Base-by-base conservation (phyloP, 2,797 vertebrate species). In the Coccyzus lansbergi region DNA sequence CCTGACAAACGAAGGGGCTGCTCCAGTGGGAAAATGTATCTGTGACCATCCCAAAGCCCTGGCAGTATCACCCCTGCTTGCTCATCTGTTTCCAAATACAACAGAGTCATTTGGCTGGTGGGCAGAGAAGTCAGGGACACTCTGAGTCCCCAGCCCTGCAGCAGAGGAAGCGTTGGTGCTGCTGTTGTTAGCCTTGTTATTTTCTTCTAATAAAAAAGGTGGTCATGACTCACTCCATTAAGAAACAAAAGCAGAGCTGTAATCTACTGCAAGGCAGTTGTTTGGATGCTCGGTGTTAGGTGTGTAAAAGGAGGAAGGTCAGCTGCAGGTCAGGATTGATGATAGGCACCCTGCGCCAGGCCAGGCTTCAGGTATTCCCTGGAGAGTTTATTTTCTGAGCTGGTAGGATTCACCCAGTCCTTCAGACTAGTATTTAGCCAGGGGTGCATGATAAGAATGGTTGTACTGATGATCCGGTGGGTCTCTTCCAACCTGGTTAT, bases 191-290 rank as follows among this genome's bases (percentile, higher is more conserved):
- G 83, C 74, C 65, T 79, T 87, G 85, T 90, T 86, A 92, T 96
- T 96, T 94, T 95, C 94, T 94, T 82, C 93, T 95, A 96, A 93
- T 96, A 95, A 94, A 95, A 95, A 96, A 94, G 95, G 93, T 95
- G 85, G 90, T 71, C 94, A 51, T 96, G 96, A 95, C 85, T 96
- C 96, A 95, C 77, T 92, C 83, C 29, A 81, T 93, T 95, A 91
- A 95, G 95, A 93, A 96, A 94, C 91, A 95, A 92, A 94, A 93
- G 90, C 84, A 83, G 88, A 93, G 93, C 92, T 94, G 83, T 92
- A 92, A 96, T 90, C 94, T 86, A 80, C 94, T 76, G 90, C 69
- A 81, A 88, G 74, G 94, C 90, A 79, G 88, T 92, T 89, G 93
- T 93, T 96, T 86, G 88, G 95, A 92, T 92, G 88, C 80, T 72